Evolutionary conservation across 2,797 vertebrate species (phyloP).

Genomic region (Anas capensis): DNA sequence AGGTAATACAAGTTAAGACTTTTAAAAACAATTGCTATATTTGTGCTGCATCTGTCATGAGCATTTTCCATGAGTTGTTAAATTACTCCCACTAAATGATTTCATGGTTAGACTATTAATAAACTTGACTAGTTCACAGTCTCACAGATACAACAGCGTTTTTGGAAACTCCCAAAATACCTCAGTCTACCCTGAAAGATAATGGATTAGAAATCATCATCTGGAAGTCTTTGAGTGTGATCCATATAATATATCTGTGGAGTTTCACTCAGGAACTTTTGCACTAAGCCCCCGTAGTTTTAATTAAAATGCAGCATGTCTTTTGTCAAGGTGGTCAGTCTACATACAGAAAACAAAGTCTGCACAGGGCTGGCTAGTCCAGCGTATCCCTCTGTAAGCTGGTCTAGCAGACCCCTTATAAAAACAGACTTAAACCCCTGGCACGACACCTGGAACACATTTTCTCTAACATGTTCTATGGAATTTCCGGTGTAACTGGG

Average conservation of each 20-base stretch:
- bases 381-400: background rate
- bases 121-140: background rate
- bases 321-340: background rate
- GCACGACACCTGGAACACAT: background rate
- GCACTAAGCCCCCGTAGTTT: background rate
- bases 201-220: background rate
- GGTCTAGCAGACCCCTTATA: background rate
- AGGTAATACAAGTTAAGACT: background rate
- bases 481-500: background rate
- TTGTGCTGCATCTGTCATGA: background rate
- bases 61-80: background rate
- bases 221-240: background rate
- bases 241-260: fast-evolving
- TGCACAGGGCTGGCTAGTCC: background rate
- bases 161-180: background rate
- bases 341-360: background rate
- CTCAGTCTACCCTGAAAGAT: background rate
- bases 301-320: background rate
- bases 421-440: background rate
- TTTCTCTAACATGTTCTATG: background rate
- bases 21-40: background rate
- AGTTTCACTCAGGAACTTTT: background rate
- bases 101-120: background rate
- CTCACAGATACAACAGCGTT: background rate
- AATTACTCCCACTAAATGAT: background rate